Evolutionary conservation across 2,888 invertebrate species (phyloP), one percentile per base, ranked within the genome.

Genomic region (Phortica magna): DNA sequence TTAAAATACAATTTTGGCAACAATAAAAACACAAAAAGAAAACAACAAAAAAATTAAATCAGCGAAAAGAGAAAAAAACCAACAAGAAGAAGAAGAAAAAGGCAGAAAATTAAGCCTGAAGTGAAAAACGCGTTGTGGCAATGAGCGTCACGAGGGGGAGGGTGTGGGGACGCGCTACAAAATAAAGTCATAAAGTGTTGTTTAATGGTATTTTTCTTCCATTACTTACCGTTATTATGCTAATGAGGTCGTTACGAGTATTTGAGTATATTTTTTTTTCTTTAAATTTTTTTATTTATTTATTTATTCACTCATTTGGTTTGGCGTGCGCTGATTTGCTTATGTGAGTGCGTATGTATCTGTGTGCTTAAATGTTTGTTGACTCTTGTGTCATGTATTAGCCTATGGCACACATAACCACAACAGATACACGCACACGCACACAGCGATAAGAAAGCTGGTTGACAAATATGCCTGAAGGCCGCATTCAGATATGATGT

Each of bases 161-260:
- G 64, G 75, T 48, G 73, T 53, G 48, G 1, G 43, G 77, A 75
- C 72, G 78, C n/a, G 75, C 43, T 74, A 74, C 67, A 74, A 84
- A 88, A 83, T 83, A 85, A 89, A 91, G 90, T 90, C 91, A 90
- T 90, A 90, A 90, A 90, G 91, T 90, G 91, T 90, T 90, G 90
- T 91, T 90, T 90, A 90, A 90, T 90, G 90, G 90, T 85, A 89
- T 90, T 90, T 88, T 88, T 84, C 88, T 85, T 85, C 88, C 88
- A 88, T 88, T 89, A 89, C 89, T 90, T 84, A 84, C 88, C 89
- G 90, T 89, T 90, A 90, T 90, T 90, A 90, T 90, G 89, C 89
- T 90, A 90, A 90, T 90, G 89, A 90, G 87, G 87, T 89, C 89
- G 88, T 88, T 88, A 89, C 84, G 88, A 84, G 83, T 85, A 85